phyloP scores from a whole-genome alignment of 1,140 invertebrate genomes.

The Diploscapter pachys region DNA sequence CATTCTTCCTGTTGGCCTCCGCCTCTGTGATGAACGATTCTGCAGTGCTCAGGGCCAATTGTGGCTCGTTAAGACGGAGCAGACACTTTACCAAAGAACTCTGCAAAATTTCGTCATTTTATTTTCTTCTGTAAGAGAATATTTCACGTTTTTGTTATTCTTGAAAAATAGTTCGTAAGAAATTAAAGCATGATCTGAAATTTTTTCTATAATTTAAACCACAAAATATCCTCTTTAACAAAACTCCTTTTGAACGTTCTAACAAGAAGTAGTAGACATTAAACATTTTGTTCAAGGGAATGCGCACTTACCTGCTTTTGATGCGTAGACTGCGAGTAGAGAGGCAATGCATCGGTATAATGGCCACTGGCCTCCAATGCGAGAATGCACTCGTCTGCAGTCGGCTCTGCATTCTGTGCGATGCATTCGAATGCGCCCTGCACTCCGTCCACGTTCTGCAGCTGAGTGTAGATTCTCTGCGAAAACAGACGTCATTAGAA shows the following conservation, averaged over 20 bases:
- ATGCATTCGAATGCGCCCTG: conserved; percentile 62
- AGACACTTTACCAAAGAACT: conserved; percentile 61
- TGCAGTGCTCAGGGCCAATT: conserved; percentile 60
- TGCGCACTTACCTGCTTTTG: conserved; percentile 53
- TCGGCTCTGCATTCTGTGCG: conserved; percentile 59
- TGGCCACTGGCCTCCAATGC: conserved; percentile 63
- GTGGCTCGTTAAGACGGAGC: conserved; percentile 64
- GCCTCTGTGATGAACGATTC: conserved; percentile 29
- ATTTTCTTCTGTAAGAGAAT: too few relatives aligned
- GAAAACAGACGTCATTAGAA: conserved; percentile 36
- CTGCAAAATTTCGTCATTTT: too few relatives aligned
- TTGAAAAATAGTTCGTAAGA: too few relatives aligned
- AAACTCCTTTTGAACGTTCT: too few relatives aligned
- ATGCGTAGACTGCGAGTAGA: conserved; percentile 56
- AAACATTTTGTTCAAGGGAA: neutral
- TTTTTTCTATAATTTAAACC: too few relatives aligned
- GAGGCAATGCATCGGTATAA: conserved; percentile 64
- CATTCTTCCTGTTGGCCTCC: conserved; percentile 59
- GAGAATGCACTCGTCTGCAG: conserved; percentile 63
- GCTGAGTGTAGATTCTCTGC: conserved; percentile 64
- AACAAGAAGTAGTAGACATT: neutral
- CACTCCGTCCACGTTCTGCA: conserved; percentile 68
- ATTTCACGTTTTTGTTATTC: too few relatives aligned
- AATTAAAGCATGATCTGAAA: too few relatives aligned
- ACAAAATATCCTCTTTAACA: too few relatives aligned